Evolutionary conservation across 2,888 invertebrate species (phyloP), one percentile per base, ranked within the genome.

Genomic region (Drosophila picticornis): DNA sequence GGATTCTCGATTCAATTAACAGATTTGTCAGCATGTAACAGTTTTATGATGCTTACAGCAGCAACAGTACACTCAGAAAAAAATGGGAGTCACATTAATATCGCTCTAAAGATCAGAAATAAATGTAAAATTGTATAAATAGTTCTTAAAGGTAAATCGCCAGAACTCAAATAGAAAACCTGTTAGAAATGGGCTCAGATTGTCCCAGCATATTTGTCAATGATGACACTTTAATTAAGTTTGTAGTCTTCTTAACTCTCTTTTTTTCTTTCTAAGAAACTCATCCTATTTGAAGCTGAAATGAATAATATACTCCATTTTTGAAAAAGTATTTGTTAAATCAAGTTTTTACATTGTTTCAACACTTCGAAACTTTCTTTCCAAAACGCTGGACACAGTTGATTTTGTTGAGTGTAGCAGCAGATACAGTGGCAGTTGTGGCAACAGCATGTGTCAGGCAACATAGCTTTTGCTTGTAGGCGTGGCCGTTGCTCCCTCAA

Each of bases 1-100:
- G 92, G 91, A 91, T 92, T 92, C 91, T 84, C 85, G 91, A 92
- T 91, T 92, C 90, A 92, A 92, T 92, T 92, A 91, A 88, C 90
- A 85, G 91, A 92, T 92, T 91, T 90, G 85, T 88, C 90, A 91
- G 85, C 81, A 85, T 86, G 87, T 91, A 77, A 82, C 82, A 78
- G 66, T 90, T 90, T 90, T 84, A 88, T 90, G 90, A 86, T 57
- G 83, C 74, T 72, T 53, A 48, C 82, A 67, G 63, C 60, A 56
- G 38, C 4, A 51, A 27, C n/a, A 56, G 9, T 55, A 27, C 56
- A 56, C 38, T 38, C 1, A n/a, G 4, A 29, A 13, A 38, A 29
- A 56, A 29, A 19, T 40, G 10, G 2, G 5, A 5, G 40, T n/a
- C 40, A 40, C 4, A n/a, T 1, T 4, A 11, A 22, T 7, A 13